Evolutionary conservation across 2,888 invertebrate genomes (phyloP).

Genomic region (Ormyrus thymus): DNA sequence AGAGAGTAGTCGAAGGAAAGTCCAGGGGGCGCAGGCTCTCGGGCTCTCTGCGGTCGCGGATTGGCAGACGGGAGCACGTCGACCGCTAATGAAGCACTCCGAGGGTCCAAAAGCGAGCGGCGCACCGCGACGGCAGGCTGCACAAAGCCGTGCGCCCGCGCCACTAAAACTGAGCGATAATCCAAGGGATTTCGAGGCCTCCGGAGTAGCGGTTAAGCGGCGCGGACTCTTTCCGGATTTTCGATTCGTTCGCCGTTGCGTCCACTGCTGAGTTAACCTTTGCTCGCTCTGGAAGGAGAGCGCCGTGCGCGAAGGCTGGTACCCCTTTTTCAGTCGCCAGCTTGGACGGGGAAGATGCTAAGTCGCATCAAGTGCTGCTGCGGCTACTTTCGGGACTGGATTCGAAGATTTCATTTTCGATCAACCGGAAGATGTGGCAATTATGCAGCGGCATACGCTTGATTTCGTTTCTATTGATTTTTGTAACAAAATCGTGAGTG

Average conservation of each 20-base stretch:
- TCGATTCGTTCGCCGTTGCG: conserved; percentile 9
- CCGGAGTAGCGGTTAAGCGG: conserved; percentile 7
- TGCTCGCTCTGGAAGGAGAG: no score
- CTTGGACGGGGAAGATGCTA: no score
- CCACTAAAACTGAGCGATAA: conserved; percentile 47
- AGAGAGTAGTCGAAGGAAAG: conserved; percentile 7
- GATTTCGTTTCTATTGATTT: no score
- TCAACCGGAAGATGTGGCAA: no score
- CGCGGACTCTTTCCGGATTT: neutral
- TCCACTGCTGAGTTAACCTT: neutral
- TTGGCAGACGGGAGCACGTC: conserved; percentile 45
- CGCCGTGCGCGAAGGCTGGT: no score
- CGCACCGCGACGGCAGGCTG: neutral
- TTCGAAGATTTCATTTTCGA: neutral
- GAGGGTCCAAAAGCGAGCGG: conserved; percentile 31
- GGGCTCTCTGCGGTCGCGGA: conserved; percentile 4
- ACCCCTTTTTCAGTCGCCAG: no score
- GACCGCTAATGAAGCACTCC: conserved; percentile 59
- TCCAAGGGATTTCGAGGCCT: conserved; percentile 36
- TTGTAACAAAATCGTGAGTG: no score
- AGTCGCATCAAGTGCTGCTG: no score
- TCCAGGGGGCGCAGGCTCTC: neutral
- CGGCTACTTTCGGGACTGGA: no score
- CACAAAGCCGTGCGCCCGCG: neutral
- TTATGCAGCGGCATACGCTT: no score